Conservation (phyloP, 2,888 invertebrate genomes). For the Gortyna flavago region DNA sequence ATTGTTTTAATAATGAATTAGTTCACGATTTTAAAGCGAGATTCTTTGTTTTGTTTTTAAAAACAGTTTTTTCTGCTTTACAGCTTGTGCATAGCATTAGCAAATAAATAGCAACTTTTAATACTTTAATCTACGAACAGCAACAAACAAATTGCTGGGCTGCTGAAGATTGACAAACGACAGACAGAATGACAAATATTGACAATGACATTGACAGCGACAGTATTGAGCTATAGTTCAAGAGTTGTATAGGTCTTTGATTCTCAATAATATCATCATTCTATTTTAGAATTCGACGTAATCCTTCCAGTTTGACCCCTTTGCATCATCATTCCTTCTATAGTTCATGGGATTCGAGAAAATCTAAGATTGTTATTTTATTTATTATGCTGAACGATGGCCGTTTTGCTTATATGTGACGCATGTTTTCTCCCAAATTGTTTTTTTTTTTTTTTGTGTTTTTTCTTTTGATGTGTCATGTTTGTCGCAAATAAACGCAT, state of each 20-base stretch:
- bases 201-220: constrained; percentile 12
- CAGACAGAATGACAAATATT: neutral
- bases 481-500: no score
- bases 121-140: no score
- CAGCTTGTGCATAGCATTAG: neutral
- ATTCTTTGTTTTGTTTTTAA: constrained; percentile 9
- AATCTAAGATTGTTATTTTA: neutral
- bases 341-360: neutral
- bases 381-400: no score
- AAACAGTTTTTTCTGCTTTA: constrained; percentile 7
- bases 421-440: no score
- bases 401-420: no score
- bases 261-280: neutral
- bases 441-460: no score
- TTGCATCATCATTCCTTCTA: neutral
- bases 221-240: constrained; percentile 7
- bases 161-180: neutral
- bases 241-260: neutral
- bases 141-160: constrained; percentile 36
- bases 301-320: neutral
- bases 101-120: neutral
- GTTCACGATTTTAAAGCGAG: neutral
- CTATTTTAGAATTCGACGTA: neutral
- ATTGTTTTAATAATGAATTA: neutral
- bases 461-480: no score